A percentile compares a stretch with the other conserved stretches of the same genome.
These are phyloP conservation scores for Laterallus jamaicensis DNA, from an alignment of 2,113 vertebrate genomes.

Conservation along the genomic window DNA sequence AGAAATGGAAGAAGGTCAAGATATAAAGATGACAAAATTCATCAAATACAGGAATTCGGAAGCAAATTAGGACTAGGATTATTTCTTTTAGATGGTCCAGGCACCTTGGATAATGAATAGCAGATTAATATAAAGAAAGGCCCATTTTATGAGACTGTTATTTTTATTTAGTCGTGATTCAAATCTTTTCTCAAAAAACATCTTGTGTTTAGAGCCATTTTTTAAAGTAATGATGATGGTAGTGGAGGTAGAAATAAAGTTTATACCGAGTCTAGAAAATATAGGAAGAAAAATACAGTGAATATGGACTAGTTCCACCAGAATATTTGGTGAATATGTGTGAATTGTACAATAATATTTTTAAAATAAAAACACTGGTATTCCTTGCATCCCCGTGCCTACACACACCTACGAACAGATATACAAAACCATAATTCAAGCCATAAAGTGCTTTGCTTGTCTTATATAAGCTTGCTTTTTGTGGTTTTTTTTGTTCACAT, in stretches of 20 bases:
- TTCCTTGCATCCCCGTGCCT: conserved; percentile 22
- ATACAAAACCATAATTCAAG: neutral
- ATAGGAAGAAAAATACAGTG: neutral
- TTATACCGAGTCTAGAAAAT: neutral
- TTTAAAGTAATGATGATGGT: neutral
- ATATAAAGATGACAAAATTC: neutral
- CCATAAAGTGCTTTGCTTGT: neutral
- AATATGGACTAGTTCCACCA: neutral
- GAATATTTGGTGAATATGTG: neutral
- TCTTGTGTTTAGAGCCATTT: neutral
- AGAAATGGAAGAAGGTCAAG: neutral
- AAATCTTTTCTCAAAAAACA: neutral
- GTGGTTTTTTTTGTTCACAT: neutral
- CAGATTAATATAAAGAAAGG: neutral
- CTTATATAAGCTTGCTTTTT: neutral
- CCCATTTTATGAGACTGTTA: neutral
- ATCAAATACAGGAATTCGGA: neutral
- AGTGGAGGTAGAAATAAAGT: neutral
- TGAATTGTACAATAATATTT: conserved; percentile 13
- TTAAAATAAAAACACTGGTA: conserved; percentile 16
- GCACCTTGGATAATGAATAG: neutral
- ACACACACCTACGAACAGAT: neutral
- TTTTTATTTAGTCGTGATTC: neutral
- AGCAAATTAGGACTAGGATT: neutral
- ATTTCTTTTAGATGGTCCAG: neutral